Evolutionary conservation across 2,113 vertebrate genomes (phyloP), one percentile per base, ranked within the genome.

Genomic region (Entelurus aequoreus): DNA sequence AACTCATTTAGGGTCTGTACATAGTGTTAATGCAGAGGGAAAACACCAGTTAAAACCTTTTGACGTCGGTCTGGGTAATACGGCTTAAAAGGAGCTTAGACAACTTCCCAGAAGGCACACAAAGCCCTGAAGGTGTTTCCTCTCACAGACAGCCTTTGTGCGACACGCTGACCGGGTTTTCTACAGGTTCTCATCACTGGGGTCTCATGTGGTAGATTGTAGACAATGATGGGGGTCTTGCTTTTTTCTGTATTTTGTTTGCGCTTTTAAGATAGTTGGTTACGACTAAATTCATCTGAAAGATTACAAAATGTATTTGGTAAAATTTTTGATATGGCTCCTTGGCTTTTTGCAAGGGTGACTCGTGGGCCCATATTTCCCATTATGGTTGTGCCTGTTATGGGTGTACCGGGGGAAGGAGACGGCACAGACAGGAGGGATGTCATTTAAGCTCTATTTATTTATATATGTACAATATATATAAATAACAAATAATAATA

Each of bases 21-120:
- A 76, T 69, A 79, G 66, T 62, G 68, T 74, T 82, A 83, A 82
- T 75, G 76, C 77, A 75, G 51, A 78, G 60, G 49, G 54, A 74
- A 78, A 88, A 87, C 77, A 86, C 52, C 0, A 47, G 66, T 59
- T 69, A 65, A 86, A 68, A 66, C 81, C 80, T 35, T 64, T 65
- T 84, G 83, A 88, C 71, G 80, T 88, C 80, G 75, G 73, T 72
- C 68, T 69, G 77, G 71, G 80, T 83, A 79, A 82, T 71, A 68
- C n/a, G 60, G 74, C 64, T 84, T 88, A 86, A 62, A 50, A 54
- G 47, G 60, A 66, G 79, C 80, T 88, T 83, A 79, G 78, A 67
- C 72, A 74, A 61, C 69, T 73, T 85, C 76, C 78, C 83, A 66
- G 75, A 83, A 69, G 65, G 77, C 74, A 85, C 75, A 84, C n/a